These are phyloP conservation scores for Megalonaias nervosa DNA, from an alignment of 1,140 invertebrate genomes.

Conservation along the genomic window DNA sequence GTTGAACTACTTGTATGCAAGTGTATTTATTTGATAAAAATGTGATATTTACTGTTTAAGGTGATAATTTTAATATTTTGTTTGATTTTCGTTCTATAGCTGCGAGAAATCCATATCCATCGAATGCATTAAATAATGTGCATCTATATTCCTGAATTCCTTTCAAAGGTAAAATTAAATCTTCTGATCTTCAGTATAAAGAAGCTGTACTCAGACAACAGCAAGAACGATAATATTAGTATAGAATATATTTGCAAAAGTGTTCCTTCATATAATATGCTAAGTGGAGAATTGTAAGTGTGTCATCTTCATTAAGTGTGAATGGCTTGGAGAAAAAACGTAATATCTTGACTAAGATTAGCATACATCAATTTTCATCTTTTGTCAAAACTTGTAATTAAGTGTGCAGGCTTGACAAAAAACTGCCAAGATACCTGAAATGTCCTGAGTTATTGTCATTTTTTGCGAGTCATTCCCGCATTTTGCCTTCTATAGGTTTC, in stretches of 20 bases:
- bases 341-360: background rate
- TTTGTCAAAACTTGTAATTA: background rate
- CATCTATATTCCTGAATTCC: background rate
- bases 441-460: constrained; percentile 28
- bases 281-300: constrained; percentile 1
- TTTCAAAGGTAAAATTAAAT: constrained; percentile 22
- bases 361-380: background rate
- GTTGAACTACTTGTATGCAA: no score
- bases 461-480: constrained; percentile 7
- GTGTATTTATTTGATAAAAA: no score
- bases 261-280: background rate
- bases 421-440: constrained; percentile 10
- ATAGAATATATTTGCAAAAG: constrained; percentile 6
- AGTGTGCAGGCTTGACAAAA: background rate
- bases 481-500: constrained; percentile 23
- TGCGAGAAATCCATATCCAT: no score
- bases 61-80: no score
- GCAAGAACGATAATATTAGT: constrained; percentile 22
- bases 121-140: background rate
- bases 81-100: no score
- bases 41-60: no score
- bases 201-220: background rate
- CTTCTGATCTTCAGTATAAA: background rate
- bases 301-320: constrained; percentile 9
- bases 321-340: background rate